Evolutionary conservation across 2,888 invertebrate genomes (phyloP).

Genomic region (Mantis religiosa): DNA sequence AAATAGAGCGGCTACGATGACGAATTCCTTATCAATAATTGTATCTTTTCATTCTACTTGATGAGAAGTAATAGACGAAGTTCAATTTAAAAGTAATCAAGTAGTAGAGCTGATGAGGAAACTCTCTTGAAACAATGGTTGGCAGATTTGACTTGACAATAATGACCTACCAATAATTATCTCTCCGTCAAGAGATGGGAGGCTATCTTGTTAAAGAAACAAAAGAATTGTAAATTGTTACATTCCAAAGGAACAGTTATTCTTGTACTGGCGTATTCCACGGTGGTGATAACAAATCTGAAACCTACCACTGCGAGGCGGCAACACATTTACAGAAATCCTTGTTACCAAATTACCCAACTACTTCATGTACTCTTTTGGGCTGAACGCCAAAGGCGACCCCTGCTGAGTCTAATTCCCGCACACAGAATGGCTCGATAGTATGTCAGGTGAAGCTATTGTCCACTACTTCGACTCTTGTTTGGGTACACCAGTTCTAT

Average conservation of each 20-base stretch:
- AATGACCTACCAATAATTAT: background rate
- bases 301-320: background rate
- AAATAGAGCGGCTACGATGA: background rate
- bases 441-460: background rate
- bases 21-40: background rate
- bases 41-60: background rate
- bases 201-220: background rate
- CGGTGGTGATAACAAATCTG: background rate
- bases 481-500: background rate
- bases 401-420: background rate
- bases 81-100: constrained; percentile 4
- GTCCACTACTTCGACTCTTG: background rate
- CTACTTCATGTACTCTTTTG: background rate
- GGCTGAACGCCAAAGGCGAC: background rate
- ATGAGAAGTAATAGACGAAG: background rate
- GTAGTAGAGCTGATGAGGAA: background rate
- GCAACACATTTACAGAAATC: background rate
- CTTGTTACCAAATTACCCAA: background rate
- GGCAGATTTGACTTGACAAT: background rate
- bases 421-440: background rate
- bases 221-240: background rate
- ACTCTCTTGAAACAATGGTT: background rate
- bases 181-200: background rate
- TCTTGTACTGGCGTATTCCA: background rate
- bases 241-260: background rate